phyloP scores from a whole-genome alignment of 2,797 vertebrate species.

The Peromyscus nudipes region DNA sequence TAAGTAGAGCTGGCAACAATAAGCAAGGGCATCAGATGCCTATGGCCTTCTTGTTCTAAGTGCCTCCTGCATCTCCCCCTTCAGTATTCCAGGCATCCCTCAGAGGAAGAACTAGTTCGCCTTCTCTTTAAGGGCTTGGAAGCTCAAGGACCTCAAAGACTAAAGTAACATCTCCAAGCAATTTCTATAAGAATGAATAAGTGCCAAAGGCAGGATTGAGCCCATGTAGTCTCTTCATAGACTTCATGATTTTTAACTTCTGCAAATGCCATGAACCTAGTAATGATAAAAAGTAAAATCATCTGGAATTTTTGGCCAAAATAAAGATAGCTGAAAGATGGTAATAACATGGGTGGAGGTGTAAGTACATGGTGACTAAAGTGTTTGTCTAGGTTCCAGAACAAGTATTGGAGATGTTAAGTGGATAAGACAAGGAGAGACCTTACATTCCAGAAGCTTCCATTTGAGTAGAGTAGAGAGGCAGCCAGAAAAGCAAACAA shows the following conservation, averaged over 20 bases:
- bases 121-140: neutral
- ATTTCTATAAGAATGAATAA: neutral
- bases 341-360: neutral
- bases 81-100: neutral
- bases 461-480: neutral
- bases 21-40: neutral
- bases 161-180: neutral
- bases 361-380: neutral
- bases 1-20: neutral
- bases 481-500: neutral
- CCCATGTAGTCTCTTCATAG: neutral
- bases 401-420: neutral
- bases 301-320: constrained; percentile 11
- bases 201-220: neutral
- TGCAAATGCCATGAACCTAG: neutral
- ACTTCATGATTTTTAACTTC: neutral
- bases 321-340: neutral
- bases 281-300: neutral
- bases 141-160: neutral
- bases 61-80: neutral
- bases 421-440: neutral
- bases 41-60: neutral
- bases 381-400: neutral
- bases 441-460: neutral
- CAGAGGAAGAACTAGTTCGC: neutral